Percentiles rank a stretch among this genome's conserved stretches.
Conservation (phyloP, 2,113 vertebrate species). For the Cottus gobio region DNA sequence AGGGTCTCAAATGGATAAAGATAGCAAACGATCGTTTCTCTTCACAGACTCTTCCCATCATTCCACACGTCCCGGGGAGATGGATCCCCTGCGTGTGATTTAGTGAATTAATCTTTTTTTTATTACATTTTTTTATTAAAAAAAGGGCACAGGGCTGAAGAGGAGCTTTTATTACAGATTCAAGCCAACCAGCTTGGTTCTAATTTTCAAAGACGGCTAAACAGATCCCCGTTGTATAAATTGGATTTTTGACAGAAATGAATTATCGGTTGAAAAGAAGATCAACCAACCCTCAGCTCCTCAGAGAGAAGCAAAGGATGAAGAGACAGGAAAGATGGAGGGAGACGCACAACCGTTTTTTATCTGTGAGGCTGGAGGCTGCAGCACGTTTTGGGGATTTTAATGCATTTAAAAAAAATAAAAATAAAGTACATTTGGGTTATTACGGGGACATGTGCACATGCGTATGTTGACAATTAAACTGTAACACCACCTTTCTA, state of each 20-base stretch:
- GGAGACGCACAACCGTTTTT: not conserved
- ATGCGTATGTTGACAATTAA: not conserved
- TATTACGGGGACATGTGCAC: not conserved
- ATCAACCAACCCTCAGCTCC: constrained; percentile 33
- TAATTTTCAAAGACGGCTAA: constrained; percentile 50
- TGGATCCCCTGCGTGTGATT: constrained; percentile 52
- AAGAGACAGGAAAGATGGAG: constrained; percentile 21
- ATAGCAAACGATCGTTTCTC: constrained; percentile 35
- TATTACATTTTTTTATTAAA: not conserved
- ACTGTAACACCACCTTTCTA: not conserved
- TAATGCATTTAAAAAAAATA: constrained; percentile 10
- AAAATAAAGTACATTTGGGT: not conserved
- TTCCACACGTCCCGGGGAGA: constrained; percentile 16
- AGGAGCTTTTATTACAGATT: constrained; percentile 57
- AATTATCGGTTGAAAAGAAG: constrained; percentile 68
- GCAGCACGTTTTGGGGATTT: not conserved
- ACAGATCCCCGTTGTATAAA: constrained; percentile 61
- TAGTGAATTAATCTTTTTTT: constrained; percentile 66
- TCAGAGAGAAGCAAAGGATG: constrained; percentile 24
- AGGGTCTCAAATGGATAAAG: constrained; percentile 24
- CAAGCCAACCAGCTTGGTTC: constrained; percentile 26
- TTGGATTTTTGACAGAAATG: constrained; percentile 71
- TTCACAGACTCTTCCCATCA: constrained; percentile 35
- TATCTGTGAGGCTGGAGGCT: constrained; percentile 9
- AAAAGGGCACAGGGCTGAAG: constrained; percentile 43